Base-by-base conservation (phyloP, 2,797 vertebrate genomes). In the Anniella stebbinsi region DNA sequence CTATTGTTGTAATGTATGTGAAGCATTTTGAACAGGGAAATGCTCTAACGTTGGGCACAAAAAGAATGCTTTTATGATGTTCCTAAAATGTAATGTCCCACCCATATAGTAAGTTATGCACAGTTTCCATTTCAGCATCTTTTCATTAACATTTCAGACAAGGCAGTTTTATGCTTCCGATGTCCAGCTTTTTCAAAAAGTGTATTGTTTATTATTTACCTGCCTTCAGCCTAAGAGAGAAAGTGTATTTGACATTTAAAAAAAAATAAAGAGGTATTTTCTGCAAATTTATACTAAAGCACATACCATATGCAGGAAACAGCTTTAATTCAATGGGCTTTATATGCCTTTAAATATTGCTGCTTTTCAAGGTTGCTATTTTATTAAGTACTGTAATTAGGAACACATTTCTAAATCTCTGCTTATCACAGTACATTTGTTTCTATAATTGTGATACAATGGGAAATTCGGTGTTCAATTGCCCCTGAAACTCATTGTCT, bases 371-470 rank as follows among this genome's bases (percentile, higher is more conserved):
- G 36, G 73, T 8, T 90, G 89, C 41, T 89, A 60, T 48, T 57
- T 91, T 78, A 45, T 92, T 84, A 93, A 91, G 84, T 87, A 41
- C 41, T 1, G 2, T 88, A 93, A 94, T 95, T 93, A 89, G 89
- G 80, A 92, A 90, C 85, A 60, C 80, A 90, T 91, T 92, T 93
- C 88, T 88, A 94, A 93, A 92, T 86, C 80, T 87, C 83, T 89
- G 72, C 80, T 36, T 80, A 83, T 91, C 87, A 76, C 85, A 93
- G 89, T 89, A 88, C 91, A 87, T 92, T 93, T 91, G 80, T 93
- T 95, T 90, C 90, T 87, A 80, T 93, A 94, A 90, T 90, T 95
- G 92, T 89, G 77, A 91, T 89, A 89, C 91, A 92, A 88, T 90
- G 80, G 87, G 77, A 95, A 92, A 94, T 95, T 89, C 91, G 69